These are phyloP conservation scores for Drosophila imparisetae DNA, from an alignment of 2,888 invertebrate species.

Conservation along the genomic window DNA sequence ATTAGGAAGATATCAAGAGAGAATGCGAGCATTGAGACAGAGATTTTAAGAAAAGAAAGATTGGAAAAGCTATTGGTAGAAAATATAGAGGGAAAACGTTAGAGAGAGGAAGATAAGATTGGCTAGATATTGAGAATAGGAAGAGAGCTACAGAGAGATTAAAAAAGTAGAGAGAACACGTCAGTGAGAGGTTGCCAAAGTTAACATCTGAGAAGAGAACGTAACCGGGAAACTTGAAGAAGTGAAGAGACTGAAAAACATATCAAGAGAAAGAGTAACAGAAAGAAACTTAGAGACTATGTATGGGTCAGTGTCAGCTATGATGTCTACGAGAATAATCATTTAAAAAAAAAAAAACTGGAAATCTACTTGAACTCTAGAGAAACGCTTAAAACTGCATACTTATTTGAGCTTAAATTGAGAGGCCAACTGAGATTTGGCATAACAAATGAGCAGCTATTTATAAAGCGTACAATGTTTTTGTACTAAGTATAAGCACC, in stretches of 20 bases:
- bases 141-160: no score
- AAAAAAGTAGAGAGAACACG: not conserved
- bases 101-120: no score
- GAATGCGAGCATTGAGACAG: no score
- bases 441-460: constrained; percentile 8
- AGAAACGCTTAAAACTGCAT: not conserved
- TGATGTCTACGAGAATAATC: not conserved
- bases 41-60: not conserved
- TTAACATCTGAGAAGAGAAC: not conserved
- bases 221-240: not conserved
- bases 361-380: not conserved
- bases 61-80: not conserved
- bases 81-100: not conserved
- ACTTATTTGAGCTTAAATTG: not conserved
- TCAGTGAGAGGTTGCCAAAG: not conserved
- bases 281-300: not conserved
- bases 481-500: not conserved
- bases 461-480: not conserved
- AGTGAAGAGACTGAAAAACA: not conserved
- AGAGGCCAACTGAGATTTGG: not conserved
- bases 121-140: not conserved
- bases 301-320: not conserved
- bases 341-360: not conserved
- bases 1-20: not conserved
- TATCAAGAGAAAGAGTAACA: not conserved